Evolutionary conservation across 1,140 invertebrate species (phyloP), one percentile per base, ranked within the genome.

Genomic region (Archivesica marissinica): DNA sequence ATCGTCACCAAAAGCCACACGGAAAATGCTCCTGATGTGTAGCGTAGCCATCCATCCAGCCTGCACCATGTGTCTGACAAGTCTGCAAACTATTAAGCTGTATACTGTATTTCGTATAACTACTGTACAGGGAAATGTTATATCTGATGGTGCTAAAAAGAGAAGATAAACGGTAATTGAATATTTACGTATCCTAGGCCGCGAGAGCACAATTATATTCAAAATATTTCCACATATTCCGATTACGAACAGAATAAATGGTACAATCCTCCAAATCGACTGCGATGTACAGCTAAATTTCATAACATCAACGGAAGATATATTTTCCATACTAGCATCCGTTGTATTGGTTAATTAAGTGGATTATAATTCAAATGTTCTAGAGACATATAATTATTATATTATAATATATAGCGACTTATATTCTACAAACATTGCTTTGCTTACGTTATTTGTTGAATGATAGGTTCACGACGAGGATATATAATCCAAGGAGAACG

Each of bases 101-200:
- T 68, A 30, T 25, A 38, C 4, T 23, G 39, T 68, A 68, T 68
- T n/a, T 17, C 7, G 64, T 35, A 39, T n/a, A 2, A 28, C 20
- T 1, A 3, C 64, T 68, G 64, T 68, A 30, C 64, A 68, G 15
- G 41, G 25, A 68, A 68, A 3, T 6, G 41, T 20, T 1, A 68
- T 17, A 35, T 68, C 64, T 1, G 35, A 68, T 2, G 17, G 17
- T 2, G 64, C 30, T 13, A 68, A 25, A 23, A 68, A 68, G 3
- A 68, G 33, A n/a, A 68, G 23, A 68, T 68, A 68, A 9, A 68
- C 64, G n/a, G 33, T 39, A 7, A 35, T 68, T 68, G 64, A 68
- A 28, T 39, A 68, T 11, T 44, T 17, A 9, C 64, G 64, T n/a
- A 68, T 68, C 23, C 64, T 3, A 4, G 23, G n/a, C 41, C 64